A percentile compares a stretch with the other conserved stretches of the same genome.
These are phyloP conservation scores for Griposia aprilina DNA, from an alignment of 2,888 invertebrate species.

Conservation along the genomic window DNA sequence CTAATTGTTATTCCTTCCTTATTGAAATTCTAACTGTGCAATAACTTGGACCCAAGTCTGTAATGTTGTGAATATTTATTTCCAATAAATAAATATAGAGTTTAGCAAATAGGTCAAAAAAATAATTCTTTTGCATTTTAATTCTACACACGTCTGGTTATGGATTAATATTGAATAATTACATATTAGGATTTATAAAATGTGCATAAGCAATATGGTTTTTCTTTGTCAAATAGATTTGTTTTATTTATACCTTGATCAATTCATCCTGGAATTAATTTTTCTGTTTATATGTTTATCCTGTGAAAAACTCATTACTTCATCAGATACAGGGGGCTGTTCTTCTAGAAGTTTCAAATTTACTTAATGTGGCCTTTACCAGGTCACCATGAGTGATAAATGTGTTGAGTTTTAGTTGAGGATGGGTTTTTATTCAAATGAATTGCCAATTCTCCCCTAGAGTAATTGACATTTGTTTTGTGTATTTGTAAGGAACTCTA, in stretches of 20 bases:
- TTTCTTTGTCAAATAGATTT: background rate
- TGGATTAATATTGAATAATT: background rate
- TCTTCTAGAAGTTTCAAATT: background rate
- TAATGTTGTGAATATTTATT: too few species aligned
- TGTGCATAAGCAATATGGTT: background rate
- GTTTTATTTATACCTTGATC: background rate
- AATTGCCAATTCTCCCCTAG: background rate
- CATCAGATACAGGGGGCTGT: background rate
- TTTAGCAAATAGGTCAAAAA: background rate
- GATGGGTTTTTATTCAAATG: background rate
- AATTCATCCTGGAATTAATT: background rate
- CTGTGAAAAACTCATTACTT: background rate
- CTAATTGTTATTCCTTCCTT: too few species aligned
- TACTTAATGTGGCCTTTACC: background rate
- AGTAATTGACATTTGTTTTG: background rate
- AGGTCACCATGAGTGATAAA: constrained; percentile 11
- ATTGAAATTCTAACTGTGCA: too few species aligned
- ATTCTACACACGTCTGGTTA: background rate
- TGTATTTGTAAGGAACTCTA: background rate
- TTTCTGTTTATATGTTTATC: background rate
- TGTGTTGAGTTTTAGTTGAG: background rate
- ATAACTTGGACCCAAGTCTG: too few species aligned
- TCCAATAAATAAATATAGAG: too few species aligned
- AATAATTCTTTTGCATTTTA: background rate
- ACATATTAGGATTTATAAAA: background rate